Evolutionary conservation across 2,888 invertebrate genomes (phyloP).

Genomic region (Agrypnus murinus): DNA sequence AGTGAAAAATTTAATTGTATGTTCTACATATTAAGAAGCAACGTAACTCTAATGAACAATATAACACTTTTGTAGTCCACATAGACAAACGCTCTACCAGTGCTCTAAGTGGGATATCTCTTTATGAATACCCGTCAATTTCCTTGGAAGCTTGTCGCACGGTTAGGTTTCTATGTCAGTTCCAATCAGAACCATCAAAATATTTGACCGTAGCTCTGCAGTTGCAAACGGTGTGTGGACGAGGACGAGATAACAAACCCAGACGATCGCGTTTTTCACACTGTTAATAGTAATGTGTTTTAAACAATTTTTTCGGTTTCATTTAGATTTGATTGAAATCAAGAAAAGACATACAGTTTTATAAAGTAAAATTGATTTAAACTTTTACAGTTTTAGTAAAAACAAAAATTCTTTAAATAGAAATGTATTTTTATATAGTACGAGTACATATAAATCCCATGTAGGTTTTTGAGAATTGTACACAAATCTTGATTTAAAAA

Average conservation of each 20-base stretch:
- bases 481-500: too few species aligned
- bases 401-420: too few species aligned
- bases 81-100: constrained; percentile 47
- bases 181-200: constrained; percentile 62
- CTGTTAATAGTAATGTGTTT: constrained; percentile 48
- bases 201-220: constrained; percentile 63
- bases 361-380: not conserved
- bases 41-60: constrained; percentile 35
- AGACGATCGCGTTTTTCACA: constrained; percentile 62
- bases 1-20: constrained; percentile 3
- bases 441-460: too few species aligned
- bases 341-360: constrained; percentile 38
- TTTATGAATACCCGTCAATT: constrained; percentile 32
- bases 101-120: constrained; percentile 39
- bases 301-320: constrained; percentile 14
- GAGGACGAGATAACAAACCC: constrained; percentile 63
- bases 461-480: too few species aligned
- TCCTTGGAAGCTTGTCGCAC: constrained; percentile 23
- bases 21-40: constrained; percentile 33
- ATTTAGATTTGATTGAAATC: too few species aligned
- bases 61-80: constrained; percentile 40
- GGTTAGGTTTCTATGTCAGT: constrained; percentile 53
- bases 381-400: not conserved
- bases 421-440: too few species aligned
- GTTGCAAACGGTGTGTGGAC: constrained; percentile 61